phyloP scores from a whole-genome alignment of 2,797 vertebrate genomes.

The Gymnothorax javanicus region DNA sequence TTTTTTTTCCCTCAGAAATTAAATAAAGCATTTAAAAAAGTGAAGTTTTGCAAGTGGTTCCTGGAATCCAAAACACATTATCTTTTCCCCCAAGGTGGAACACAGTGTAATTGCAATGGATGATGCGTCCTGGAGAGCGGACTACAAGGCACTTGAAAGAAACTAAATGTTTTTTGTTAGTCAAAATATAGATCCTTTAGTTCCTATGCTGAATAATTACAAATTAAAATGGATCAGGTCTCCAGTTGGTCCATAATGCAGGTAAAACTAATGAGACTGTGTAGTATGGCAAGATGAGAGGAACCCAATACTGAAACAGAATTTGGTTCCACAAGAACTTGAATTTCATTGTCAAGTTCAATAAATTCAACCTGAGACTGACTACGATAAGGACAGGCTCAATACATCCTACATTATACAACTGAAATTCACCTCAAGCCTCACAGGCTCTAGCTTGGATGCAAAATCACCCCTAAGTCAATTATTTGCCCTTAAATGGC shows the following conservation, averaged over 20 bases:
- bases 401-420: not conserved
- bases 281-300: not conserved
- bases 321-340: not conserved
- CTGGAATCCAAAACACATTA: not conserved
- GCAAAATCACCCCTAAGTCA: not conserved
- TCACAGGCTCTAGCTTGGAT: not conserved
- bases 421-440: not conserved
- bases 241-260: not conserved
- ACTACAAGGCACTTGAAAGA: not conserved
- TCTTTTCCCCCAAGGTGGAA: slow-evolving; percentile 12
- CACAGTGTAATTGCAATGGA: slow-evolving; percentile 12
- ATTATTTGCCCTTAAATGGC: not conserved
- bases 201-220: not conserved
- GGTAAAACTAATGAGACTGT: not conserved
- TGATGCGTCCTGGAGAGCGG: not conserved
- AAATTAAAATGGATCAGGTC: not conserved
- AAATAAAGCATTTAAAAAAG: slow-evolving; percentile 22
- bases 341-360: not conserved
- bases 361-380: not conserved
- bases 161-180: slow-evolving; percentile 15
- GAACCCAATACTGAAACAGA: not conserved
- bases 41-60: not conserved
- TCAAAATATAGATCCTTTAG: slow-evolving; percentile 13
- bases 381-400: not conserved
- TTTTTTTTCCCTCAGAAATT: not conserved